Evolutionary conservation across 1,140 invertebrate genomes (phyloP).

Genomic region (Oedothorax gibbosus): DNA sequence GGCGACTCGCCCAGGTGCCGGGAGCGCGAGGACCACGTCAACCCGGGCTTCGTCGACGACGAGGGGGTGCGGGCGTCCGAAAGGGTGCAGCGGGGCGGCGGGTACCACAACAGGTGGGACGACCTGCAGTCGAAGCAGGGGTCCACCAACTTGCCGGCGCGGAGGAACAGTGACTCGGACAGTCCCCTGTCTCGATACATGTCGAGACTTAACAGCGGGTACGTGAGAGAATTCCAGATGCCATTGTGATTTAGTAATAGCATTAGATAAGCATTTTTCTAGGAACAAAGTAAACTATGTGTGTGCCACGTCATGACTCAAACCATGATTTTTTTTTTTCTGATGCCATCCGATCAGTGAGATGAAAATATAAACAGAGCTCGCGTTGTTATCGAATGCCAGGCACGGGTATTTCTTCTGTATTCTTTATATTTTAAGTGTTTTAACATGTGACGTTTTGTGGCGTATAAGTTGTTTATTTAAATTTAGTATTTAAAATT

Average conservation of each 20-base stretch:
- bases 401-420: conserved; percentile 21
- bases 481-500: not conserved
- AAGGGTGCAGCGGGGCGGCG: not conserved
- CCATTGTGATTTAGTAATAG: conserved; percentile 79
- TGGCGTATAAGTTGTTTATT: conserved; percentile 10
- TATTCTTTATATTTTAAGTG: not conserved
- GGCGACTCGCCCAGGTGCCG: conserved; percentile 23
- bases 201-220: conserved; percentile 55
- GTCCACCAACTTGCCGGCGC: not conserved
- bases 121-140: not conserved
- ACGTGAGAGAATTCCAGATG: conserved; percentile 59
- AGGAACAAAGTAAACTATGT: conserved; percentile 12
- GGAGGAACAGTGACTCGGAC: conserved; percentile 31
- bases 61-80: conserved; percentile 32
- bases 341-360: conserved; percentile 3
- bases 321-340: not conserved
- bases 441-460: conserved; percentile 6
- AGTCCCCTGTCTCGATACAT: conserved; percentile 49
- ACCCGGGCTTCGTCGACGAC: conserved; percentile 50
- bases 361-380: not conserved
- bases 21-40: conserved; percentile 47
- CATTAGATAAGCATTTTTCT: conserved; percentile 22
- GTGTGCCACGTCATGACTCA: conserved; percentile 29
- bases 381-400: not conserved
- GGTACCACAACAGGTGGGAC: conserved; percentile 38